Base-by-base conservation (phyloP, 1,140 invertebrate species). In the Scaptomyza hsui region DNA sequence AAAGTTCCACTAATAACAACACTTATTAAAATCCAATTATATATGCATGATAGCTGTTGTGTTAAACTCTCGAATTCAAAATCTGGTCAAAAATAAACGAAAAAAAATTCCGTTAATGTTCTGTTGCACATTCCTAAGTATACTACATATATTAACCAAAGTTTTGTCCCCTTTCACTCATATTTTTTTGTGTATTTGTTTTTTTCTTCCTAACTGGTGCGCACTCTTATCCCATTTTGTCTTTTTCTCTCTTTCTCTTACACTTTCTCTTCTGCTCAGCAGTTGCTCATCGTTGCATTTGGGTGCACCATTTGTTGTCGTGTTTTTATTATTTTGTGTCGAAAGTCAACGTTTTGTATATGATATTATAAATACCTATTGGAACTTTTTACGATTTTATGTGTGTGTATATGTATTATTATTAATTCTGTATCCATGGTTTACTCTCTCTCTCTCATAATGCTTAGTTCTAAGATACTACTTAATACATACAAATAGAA, bases 341-440 rank as follows among this genome's bases (percentile, higher is more conserved):
- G 13, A 39, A 65, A 65, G 16, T 67, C 59, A 16, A 12, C 56
- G 13, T 75, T 64, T 73, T 64, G 16, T 55, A 39, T 62, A 49
- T 76, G 73, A 70, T 44, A 49, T 21, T 9, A 15, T 19, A 21
- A 42, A 26, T 44, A 75, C 39, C 35, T 35, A 88, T 86, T 78
- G 83, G 75, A 78, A 76, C 78, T 64, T 80, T 64, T 80, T 61
- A 48, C 19, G 21, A 35, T 21, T 56, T 65, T 68, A 48, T 67
- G 51, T 78, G 56, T 60, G 45, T 69, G 45, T 63, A 51, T 56
- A 37, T 15, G 57, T 53, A 69, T 53, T 35, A 24, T 53, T 63
- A 29, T 24, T 24, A 51, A 52, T 57, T 72, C 55, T 85, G 57
- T 75, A 80, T 78, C 69, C 80, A 75, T 85, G 73, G 69, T 78